Conservation (phyloP, 2,888 invertebrate species). For the Himalopsyche japonica region DNA sequence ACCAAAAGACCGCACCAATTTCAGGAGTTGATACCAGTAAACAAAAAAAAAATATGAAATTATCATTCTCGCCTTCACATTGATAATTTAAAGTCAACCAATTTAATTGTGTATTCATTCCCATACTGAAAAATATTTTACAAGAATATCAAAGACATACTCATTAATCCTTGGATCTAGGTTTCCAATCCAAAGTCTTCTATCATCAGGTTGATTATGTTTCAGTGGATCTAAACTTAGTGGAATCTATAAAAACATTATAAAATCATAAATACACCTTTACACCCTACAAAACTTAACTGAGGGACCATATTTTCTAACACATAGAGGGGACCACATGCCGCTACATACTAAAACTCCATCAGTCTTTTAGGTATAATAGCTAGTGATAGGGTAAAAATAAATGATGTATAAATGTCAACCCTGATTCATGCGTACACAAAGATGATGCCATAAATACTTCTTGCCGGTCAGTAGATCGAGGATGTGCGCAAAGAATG, state of each 20-base stretch:
- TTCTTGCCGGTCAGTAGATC: no score
- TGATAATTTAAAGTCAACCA: constrained; percentile 10
- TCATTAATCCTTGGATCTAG: constrained; percentile 88
- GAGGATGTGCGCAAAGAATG: no score
- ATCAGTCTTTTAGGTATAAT: no score
- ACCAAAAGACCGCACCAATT: constrained; percentile 94
- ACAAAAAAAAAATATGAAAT: constrained; percentile 48
- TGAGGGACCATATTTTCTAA: no score
- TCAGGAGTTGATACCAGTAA: constrained; percentile 93
- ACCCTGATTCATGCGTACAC: no score
- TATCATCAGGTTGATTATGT: constrained; percentile 63
- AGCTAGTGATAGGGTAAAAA: no score
- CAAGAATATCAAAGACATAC: constrained; percentile 67
- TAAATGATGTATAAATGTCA: no score
- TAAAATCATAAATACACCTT: no score
- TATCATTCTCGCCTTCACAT: not conserved
- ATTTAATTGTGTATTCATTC: not conserved
- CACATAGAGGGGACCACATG: no score
- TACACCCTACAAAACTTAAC: no score
- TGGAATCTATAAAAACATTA: constrained; percentile 49
- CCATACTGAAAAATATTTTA: not conserved
- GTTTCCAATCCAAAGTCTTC: constrained; percentile 90
- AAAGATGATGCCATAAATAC: no score
- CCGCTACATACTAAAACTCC: no score
- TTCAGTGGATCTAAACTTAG: constrained; percentile 62